Evolutionary conservation across 1,140 invertebrate species (phyloP), one percentile per base, ranked within the genome.

Genomic region (Drosophila parvula): DNA sequence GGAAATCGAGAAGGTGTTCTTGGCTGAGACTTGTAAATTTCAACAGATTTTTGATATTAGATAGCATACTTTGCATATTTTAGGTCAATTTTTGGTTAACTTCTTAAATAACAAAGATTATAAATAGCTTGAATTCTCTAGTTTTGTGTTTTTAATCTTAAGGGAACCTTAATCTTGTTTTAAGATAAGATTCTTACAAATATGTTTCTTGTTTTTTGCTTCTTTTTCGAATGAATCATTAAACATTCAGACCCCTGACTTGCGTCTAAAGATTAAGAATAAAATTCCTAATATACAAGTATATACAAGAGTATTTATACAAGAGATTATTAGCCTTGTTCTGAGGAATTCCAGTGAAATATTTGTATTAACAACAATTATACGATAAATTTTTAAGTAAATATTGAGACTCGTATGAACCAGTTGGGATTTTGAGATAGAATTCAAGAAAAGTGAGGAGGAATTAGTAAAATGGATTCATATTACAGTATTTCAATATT

Each of bases 41-140:
- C 3, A 38, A 27, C 0, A 38, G 18, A 36, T 55, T 14, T 40
- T 56, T n/a, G 9, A 18, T 22, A 34, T 10, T 14, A 27, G 22
- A 36, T 62, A 28, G 9, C 28, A 32, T 5, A 32, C 11, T 60
- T 11, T 43, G 53, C 27, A 63, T 53, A 55, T 57, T 59, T 60
- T 27, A 38, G 9, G n/a, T n/a, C 11, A 36, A 34, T 14, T 48
- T 48, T 3, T 32, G n/a, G 3, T 5, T 7, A 22, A 47, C 44
- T 47, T 47, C 22, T 27, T 18, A 27, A 27, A 18, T 12, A 53
- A 53, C 50, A 14, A 14, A 7, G 7, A 18, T 38, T 56, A 56
- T 56, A 22, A 38, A 27, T 38, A 56, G 18, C 53, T 7, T 6
- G 12, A 36, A 22, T 10, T n/a, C 53, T 11, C 8, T 10, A 27